Percentiles rank a stretch among this genome's conserved stretches.
These are phyloP conservation scores for Drosophila meridiana DNA, from an alignment of 2,888 invertebrate species.

Conservation along the genomic window DNA sequence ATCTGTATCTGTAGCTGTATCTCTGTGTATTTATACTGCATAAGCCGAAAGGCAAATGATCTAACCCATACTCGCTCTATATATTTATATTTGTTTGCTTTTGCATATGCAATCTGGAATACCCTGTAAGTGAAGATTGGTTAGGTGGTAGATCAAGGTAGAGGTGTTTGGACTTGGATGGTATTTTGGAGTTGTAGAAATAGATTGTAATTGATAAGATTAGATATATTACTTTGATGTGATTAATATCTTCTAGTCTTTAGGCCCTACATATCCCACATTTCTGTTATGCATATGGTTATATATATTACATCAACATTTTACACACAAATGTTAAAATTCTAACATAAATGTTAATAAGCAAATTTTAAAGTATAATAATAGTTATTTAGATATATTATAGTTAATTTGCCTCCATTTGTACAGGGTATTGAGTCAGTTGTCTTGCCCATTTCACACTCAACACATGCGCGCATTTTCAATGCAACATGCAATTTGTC, in stretches of 20 bases:
- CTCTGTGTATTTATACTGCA: slow-evolving; percentile 33
- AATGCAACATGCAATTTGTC: slow-evolving; percentile 70
- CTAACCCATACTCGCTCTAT: slow-evolving; percentile 15
- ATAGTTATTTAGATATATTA: no score
- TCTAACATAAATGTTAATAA: background rate
- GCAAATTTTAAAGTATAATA: background rate
- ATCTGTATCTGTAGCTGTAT: slow-evolving; percentile 25
- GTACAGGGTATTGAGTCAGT: slow-evolving; percentile 33
- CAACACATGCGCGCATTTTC: slow-evolving; percentile 67
- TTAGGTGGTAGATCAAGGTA: background rate
- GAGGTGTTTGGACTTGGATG: background rate
- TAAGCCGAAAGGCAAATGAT: slow-evolving; percentile 49
- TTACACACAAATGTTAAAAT: background rate
- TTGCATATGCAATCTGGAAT: slow-evolving; percentile 18
- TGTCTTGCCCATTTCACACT: background rate
- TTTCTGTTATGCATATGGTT: background rate
- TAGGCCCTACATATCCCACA: background rate
- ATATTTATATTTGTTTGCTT: slow-evolving; percentile 23
- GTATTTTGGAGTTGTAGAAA: background rate
- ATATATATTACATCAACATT: background rate
- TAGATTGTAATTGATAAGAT: background rate
- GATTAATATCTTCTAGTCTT: background rate
- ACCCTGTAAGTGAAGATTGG: background rate
- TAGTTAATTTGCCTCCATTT: background rate
- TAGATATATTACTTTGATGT: background rate